These are phyloP conservation scores for Crypturellus undulatus DNA, from an alignment of 2,113 vertebrate genomes.

Conservation along the genomic window DNA sequence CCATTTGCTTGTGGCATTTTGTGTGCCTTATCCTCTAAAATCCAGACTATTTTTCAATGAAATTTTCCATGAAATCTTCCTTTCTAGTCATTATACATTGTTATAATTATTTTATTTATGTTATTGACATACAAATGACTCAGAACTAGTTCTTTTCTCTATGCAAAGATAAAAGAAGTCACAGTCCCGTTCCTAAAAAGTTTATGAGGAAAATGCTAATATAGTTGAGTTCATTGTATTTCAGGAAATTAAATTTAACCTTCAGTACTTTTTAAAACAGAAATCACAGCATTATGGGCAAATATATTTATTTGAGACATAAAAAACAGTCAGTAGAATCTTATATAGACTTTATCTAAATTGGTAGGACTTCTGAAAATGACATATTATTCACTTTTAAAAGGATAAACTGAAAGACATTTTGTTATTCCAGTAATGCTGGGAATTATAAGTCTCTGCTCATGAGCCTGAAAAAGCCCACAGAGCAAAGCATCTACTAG, in stretches of 20 bases:
- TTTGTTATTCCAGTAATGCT: neutral
- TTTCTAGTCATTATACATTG: neutral
- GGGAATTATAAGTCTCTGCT: neutral
- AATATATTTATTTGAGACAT: neutral
- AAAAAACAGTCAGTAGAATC: neutral
- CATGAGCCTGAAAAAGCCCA: neutral
- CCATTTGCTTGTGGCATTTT: neutral
- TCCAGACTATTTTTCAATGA: neutral
- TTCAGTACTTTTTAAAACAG: neutral
- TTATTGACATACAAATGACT: neutral
- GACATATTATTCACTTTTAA: neutral
- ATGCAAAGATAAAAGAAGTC: neutral
- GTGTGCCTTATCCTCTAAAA: neutral
- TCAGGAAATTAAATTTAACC: neutral
- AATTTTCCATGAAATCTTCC: neutral
- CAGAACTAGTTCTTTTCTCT: neutral
- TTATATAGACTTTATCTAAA: neutral
- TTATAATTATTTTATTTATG: neutral
- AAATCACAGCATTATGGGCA: neutral
- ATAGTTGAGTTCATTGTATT: neutral
- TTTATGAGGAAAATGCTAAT: neutral
- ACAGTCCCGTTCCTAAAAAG: neutral
- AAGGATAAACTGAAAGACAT: neutral
- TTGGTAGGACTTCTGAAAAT: neutral
- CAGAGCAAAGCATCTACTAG: neutral